Conservation (phyloP, 35 echinoderm and acorn worm species). For the Hemicentrotus pulcherrimus region DNA sequence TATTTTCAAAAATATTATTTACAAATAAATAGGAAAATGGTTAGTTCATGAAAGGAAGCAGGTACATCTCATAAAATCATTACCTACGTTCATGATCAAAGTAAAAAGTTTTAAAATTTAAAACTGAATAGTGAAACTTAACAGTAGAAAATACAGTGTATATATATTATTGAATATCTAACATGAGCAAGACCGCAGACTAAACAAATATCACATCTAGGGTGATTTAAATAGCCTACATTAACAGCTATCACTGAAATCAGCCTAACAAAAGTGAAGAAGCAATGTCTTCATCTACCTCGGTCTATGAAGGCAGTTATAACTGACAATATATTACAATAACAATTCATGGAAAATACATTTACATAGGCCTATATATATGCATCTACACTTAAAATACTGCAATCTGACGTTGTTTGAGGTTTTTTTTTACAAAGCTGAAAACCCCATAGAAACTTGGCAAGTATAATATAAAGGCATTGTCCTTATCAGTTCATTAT, state of each 20-base stretch:
- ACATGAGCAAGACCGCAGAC: too few relatives aligned
- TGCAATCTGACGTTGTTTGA: background rate
- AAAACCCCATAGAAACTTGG: background rate
- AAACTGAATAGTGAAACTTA: too few relatives aligned
- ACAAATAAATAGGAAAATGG: background rate
- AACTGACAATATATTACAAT: background rate
- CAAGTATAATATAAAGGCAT: constrained; percentile 19
- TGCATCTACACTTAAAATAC: background rate
- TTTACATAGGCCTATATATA: background rate
- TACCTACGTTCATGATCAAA: background rate
- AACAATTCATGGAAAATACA: background rate
- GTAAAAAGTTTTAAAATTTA: background rate
- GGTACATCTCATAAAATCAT: too few relatives aligned
- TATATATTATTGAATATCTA: too few relatives aligned
- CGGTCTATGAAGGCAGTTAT: background rate
- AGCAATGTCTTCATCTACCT: background rate
- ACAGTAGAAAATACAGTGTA: too few relatives aligned
- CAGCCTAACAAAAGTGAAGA: too few relatives aligned
- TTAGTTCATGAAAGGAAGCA: background rate
- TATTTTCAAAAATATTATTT: background rate
- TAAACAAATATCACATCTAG: too few relatives aligned
- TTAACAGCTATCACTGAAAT: too few relatives aligned
- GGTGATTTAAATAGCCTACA: too few relatives aligned
- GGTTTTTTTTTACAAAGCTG: background rate
- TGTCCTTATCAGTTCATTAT: background rate